phyloP scores from a whole-genome alignment of 1,140 invertebrate genomes.

The Brachystomella parvula region DNA sequence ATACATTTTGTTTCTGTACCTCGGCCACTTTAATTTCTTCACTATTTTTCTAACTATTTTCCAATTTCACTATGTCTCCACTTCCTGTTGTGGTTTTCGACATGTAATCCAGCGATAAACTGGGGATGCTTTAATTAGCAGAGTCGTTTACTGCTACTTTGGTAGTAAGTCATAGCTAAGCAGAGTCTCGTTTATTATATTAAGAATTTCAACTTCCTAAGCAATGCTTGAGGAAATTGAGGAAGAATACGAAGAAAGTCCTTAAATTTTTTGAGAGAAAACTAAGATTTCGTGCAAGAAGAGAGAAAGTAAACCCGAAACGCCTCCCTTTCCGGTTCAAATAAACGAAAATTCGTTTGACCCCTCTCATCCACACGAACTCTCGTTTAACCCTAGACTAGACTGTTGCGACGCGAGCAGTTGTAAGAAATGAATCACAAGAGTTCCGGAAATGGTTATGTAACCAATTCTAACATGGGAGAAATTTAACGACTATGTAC shows the following conservation, averaged over 20 bases:
- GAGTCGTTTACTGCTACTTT: neutral
- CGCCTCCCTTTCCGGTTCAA: conserved; percentile 7
- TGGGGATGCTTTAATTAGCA: neutral
- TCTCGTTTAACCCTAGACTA: neutral
- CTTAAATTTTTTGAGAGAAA: neutral
- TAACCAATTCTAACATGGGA: neutral
- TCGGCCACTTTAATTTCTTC: no score
- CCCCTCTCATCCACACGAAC: neutral
- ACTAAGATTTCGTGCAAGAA: neutral
- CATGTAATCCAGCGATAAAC: neutral
- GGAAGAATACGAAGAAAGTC: neutral
- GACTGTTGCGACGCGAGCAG: neutral
- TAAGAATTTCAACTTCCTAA: no score
- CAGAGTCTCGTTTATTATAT: no score
- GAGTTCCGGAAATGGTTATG: conserved; percentile 1
- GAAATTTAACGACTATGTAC: conserved; percentile 3
- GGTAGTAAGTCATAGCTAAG: no score
- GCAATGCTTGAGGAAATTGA: neutral
- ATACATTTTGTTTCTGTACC: no score
- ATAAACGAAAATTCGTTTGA: conserved; percentile 7
- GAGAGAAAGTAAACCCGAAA: neutral
- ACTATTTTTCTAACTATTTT: no score
- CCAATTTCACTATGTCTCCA: neutral
- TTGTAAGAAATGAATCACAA: neutral
- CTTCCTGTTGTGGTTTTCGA: neutral